Conservation (phyloP, 2,888 invertebrate genomes). For the Noctua janthe region DNA sequence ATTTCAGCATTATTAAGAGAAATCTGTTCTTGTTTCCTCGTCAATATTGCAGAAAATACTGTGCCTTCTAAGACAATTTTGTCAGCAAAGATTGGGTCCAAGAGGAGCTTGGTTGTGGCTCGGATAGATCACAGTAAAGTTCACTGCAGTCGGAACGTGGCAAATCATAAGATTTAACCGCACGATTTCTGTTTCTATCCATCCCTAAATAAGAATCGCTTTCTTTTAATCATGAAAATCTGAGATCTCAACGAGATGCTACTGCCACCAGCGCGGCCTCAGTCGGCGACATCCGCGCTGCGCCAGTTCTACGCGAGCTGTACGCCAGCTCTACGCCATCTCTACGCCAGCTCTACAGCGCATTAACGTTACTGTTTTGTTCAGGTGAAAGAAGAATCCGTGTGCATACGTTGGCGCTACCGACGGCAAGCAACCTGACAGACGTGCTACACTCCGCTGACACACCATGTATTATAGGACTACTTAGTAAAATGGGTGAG, state of each 20-base stretch:
- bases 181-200: no score
- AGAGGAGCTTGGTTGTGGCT: background rate
- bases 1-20: background rate
- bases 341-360: no score
- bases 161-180: no score
- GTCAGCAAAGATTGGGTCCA: background rate
- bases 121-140: background rate
- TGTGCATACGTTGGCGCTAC: constrained; percentile 98
- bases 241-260: no score
- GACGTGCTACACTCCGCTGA: constrained; percentile 98
- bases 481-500: constrained; percentile 98
- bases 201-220: no score
- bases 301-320: no score
- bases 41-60: background rate
- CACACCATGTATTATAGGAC: constrained; percentile 97
- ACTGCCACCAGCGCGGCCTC: no score
- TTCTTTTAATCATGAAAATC: no score
- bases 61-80: background rate
- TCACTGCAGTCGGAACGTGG: background rate
- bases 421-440: constrained; percentile 95
- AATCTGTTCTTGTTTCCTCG: background rate
- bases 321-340: no score
- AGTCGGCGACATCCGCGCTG: no score
- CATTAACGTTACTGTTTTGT: constrained; percentile 42
- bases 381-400: constrained; percentile 98